These are phyloP conservation scores for Epistrophe eligans DNA, from an alignment of 2,888 invertebrate species.

Conservation along the genomic window DNA sequence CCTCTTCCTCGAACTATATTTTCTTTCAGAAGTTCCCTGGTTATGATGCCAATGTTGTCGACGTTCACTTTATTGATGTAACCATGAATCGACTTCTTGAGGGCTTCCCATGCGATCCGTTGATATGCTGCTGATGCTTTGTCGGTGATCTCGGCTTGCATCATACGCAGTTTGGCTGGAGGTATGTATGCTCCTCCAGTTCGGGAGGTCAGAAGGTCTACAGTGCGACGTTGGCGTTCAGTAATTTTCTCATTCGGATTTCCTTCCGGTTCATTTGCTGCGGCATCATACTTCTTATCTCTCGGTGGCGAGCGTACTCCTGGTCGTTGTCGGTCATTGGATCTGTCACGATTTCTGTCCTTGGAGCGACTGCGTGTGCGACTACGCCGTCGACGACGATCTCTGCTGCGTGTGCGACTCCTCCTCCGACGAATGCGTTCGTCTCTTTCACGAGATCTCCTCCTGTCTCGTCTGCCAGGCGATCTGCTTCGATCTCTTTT, in stretches of 20 bases:
- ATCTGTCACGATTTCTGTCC: conserved; percentile 23
- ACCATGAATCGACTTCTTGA: conserved; percentile 99
- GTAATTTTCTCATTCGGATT: conserved; percentile 81
- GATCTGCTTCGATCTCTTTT: conserved; percentile 29
- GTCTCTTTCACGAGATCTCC: conserved; percentile 44
- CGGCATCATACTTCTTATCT: conserved; percentile 78
- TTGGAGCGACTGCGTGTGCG: conserved; percentile 69
- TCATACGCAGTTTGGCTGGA: conserved; percentile 96
- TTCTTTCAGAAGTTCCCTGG: conserved; percentile 95
- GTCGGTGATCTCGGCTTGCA: conserved; percentile 98
- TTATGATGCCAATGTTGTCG: conserved; percentile 96
- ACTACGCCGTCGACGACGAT: conserved; percentile 72
- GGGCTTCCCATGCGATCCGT: conserved; percentile 98
- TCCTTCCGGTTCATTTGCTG: conserved; percentile 75
- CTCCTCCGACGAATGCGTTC: conserved; percentile 42
- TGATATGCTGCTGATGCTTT: conserved; percentile 98
- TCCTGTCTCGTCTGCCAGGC: conserved; percentile 32
- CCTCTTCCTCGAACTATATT: conserved; percentile 98
- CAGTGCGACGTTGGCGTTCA: conserved; percentile 82
- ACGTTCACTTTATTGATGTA: conserved; percentile 99
- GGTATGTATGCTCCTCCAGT: conserved; percentile 99
- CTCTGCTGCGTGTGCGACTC: conserved; percentile 55
- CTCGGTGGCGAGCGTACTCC: not conserved
- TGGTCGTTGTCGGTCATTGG: conserved; percentile 24
- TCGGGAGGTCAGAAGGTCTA: conserved; percentile 90